Evolutionary conservation across 2,888 invertebrate species (phyloP).

Genomic region (Caradrina kadenii): DNA sequence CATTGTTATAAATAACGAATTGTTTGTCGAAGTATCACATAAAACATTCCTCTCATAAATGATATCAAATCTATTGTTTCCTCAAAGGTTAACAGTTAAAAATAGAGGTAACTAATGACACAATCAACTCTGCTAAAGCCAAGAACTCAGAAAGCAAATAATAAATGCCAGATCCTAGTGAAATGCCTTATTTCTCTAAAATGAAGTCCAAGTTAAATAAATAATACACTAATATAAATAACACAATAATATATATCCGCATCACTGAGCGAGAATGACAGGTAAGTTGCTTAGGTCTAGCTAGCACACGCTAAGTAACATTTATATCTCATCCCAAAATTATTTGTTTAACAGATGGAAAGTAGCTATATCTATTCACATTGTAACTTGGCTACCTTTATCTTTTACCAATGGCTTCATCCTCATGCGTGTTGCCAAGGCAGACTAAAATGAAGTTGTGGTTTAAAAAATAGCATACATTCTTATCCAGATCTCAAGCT

Average conservation of each 20-base stretch:
- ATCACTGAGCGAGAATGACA: too few relatives aligned
- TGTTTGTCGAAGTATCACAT: not conserved
- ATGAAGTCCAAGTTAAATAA: not conserved
- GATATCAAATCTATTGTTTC: not conserved
- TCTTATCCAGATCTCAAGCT: not conserved
- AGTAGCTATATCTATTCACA: too few relatives aligned
- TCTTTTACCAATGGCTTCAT: not conserved
- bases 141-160: not conserved
- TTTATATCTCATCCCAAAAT: too few relatives aligned
- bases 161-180: not conserved
- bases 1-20: not conserved
- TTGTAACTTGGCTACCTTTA: not conserved
- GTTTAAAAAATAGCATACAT: not conserved
- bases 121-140: not conserved
- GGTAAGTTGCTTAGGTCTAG: too few relatives aligned
- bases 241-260: not conserved
- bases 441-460: not conserved
- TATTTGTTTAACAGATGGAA: too few relatives aligned
- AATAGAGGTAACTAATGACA: not conserved
- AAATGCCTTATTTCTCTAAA: not conserved
- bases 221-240: not conserved
- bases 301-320: too few relatives aligned
- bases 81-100: not conserved
- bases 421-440: not conserved
- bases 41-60: not conserved